Base-by-base conservation (phyloP, 2,797 vertebrate genomes). In the Eulemur albifrons region DNA sequence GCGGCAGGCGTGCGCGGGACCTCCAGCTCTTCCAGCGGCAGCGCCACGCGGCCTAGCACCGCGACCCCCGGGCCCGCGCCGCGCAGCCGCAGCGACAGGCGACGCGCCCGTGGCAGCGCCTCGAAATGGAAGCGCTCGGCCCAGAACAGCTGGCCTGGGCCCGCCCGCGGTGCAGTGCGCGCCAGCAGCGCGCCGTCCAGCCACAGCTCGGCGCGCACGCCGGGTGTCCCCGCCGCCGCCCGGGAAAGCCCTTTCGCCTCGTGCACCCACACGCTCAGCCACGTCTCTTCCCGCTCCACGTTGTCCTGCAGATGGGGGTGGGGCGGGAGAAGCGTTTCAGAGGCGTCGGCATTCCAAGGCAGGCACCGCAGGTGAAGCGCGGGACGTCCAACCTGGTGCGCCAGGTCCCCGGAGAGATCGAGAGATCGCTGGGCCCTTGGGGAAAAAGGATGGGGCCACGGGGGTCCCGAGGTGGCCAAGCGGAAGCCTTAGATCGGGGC, bases 101-200 rank as follows among this genome's bases (percentile, higher is more conserved):
- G 99, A 2, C 97, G 98, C 38, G 99, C 96, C 0, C 98, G 98
- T 0, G 99, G 99, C 15, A 99, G 98, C 38, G 99, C 99, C 67
- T 99, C 98, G 21, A 99, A 98, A 97, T 99, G 99, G 85, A 99
- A 99, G 96, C 99, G 99, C 97, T 99, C 99, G 0, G 99, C 99
- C 99, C 99, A 99, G 97, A 99, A 99, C 40, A 99, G 97, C 12
- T 92, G 97, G 1, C 98, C 98, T 3, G 99, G 98, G 1, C 98
- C 98, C 0, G 99, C 90, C 8, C 97, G 96, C 14, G 99, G 99
- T 86, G 99, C 99, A 0, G 99, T 99, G 38, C 99, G 99, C 25
- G 99, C 99, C 0, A 99, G 99, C 83, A 99, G 97, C 14, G 98
- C 98, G 1, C 99, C 99, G 0, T 99, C 99, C 67, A 99, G 98